Evolutionary conservation across 2,113 vertebrate species (phyloP).

Genomic region (Corvus hawaiiensis): DNA sequence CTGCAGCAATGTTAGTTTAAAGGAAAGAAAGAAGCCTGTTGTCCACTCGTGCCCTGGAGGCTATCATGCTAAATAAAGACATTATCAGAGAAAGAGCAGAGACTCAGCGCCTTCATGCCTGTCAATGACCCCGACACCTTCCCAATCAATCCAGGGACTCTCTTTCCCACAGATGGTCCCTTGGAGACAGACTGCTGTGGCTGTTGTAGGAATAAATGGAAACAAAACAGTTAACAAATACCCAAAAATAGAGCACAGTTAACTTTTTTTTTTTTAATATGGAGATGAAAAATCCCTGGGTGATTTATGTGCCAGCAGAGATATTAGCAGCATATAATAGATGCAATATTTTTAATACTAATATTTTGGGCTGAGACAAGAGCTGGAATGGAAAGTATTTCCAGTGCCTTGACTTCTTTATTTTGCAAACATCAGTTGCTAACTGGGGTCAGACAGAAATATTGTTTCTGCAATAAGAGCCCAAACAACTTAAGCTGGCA

Average conservation of each 20-base stretch:
- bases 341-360: slow-evolving; percentile 62
- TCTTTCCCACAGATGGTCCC: slow-evolving; percentile 45
- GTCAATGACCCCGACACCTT: background rate
- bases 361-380: slow-evolving; percentile 62
- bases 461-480: slow-evolving; percentile 61
- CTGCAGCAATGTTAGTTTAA: background rate
- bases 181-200: slow-evolving; percentile 24
- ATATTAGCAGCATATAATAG: slow-evolving; percentile 46
- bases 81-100: background rate
- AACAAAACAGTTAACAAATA: slow-evolving; percentile 36
- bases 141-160: background rate
- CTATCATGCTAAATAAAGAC: slow-evolving; percentile 54
- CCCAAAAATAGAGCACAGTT: background rate
- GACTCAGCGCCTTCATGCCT: slow-evolving; percentile 14
- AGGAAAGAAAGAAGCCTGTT: background rate
- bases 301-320: slow-evolving; percentile 44
- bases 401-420: slow-evolving; percentile 64
- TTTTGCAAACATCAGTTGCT: slow-evolving; percentile 70
- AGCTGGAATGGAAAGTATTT: slow-evolving; percentile 62
- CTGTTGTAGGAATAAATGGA: background rate
- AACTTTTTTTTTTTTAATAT: background rate
- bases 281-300: slow-evolving; percentile 25
- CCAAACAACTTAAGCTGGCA: slow-evolving; percentile 52
- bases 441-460: slow-evolving; percentile 64
- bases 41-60: slow-evolving; percentile 4